Evolutionary conservation across 2,888 invertebrate genomes (phyloP), one percentile per base, ranked within the genome.

Genomic region (Artemia sp.): DNA sequence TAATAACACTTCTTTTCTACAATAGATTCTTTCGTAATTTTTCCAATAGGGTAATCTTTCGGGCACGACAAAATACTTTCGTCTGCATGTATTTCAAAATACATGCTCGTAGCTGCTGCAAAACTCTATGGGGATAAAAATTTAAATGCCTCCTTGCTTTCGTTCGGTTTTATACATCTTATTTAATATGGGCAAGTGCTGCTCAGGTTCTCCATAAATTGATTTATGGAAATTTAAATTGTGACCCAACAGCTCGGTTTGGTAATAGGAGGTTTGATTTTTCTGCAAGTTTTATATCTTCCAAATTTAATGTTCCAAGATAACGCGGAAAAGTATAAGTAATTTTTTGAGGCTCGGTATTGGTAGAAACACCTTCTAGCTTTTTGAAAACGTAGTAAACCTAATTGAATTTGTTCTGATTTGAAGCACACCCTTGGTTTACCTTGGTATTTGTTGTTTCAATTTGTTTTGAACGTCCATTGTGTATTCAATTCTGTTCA

Each of bases 121-220:
- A 90, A 38, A 91, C 92, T 74, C 93, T 82, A 12, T 86, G 84
- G 0, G 90, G 86, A 74, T 93, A 89, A 80, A 92, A 94, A 74
- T 85, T 85, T n/a, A 78, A 93, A 94, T 0, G 90, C 82, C n/a
- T 83, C 79, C 79, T 94, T 94, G 12, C 83, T 82, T 76, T 94
- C 93, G 76, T 94, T 94, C 2, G 94, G 93, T 75, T 98, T 98
- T 77, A 98, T 96, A 78, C 98, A 98, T 38, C 98, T 85, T 69
- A 98, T 92, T 79, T 98, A 98, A 80, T 98, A 97, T 0, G 98
- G 97, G 0, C 94, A 93, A 3, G 98, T 98, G 6, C 91, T 87
- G 74, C 94, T 95, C 70, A 98, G 80, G 0, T 95, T 95, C 2
- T 84, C 79, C 89, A 96, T 97, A 53, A 98, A 80, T 72, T 89